phyloP scores from a whole-genome alignment of 1,140 invertebrate species.

The Bombus sylvicola region DNA sequence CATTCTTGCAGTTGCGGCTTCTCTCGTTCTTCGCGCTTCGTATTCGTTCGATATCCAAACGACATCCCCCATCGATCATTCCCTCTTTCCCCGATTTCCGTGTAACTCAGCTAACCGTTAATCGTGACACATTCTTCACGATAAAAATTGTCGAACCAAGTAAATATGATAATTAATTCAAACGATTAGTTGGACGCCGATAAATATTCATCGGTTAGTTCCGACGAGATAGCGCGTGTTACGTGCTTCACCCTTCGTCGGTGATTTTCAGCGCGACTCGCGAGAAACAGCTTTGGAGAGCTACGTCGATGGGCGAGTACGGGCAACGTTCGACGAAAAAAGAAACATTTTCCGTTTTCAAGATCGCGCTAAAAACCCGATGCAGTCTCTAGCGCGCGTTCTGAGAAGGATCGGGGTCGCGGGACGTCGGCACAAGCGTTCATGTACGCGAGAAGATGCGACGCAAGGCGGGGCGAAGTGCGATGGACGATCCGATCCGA shows the following conservation, averaged over 20 bases:
- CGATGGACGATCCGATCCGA: slow-evolving; percentile 55
- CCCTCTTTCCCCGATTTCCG: slow-evolving; percentile 9
- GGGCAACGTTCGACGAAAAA: slow-evolving; percentile 52
- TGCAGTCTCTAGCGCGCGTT: slow-evolving; percentile 71
- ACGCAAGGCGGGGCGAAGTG: slow-evolving; percentile 67
- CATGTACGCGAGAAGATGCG: slow-evolving; percentile 55
- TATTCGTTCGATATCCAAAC: no score
- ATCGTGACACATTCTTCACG: slow-evolving; percentile 34
- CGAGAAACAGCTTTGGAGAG: not conserved
- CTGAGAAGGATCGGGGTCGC: slow-evolving; percentile 79
- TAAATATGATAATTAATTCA: not conserved
- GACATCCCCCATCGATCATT: slow-evolving; percentile 33
- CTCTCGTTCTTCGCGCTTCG: not conserved
- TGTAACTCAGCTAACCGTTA: slow-evolving; percentile 37
- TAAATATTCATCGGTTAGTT: slow-evolving; percentile 10
- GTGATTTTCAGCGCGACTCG: not conserved
- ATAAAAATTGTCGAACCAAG: not conserved
- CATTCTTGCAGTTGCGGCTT: slow-evolving; percentile 27
- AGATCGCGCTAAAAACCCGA: slow-evolving; percentile 77
- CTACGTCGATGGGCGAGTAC: slow-evolving; percentile 1
- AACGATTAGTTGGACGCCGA: not conserved
- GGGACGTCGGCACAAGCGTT: slow-evolving; percentile 68
- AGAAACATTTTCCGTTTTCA: slow-evolving; percentile 76
- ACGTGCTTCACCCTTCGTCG: not conserved
- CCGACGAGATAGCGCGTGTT: no score